phyloP scores from a whole-genome alignment of 2,888 invertebrate genomes.

The Taenaris catops region DNA sequence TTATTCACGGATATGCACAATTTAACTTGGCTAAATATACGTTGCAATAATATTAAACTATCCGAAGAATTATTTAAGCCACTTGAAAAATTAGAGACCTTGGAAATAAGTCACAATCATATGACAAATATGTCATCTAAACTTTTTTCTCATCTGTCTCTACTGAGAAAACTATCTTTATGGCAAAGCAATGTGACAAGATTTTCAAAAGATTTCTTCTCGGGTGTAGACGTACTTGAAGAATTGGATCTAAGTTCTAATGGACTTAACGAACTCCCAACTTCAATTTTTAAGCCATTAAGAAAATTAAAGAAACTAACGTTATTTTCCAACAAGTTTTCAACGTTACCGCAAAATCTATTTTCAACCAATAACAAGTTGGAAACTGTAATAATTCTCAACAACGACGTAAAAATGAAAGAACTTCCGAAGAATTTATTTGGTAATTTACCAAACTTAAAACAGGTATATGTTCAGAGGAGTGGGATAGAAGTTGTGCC shows the following conservation, averaged over 20 bases:
- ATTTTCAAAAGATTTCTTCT: conserved; percentile 82
- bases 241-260: conserved; percentile 85
- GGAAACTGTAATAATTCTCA: conserved; percentile 71
- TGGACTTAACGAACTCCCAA: conserved; percentile 79
- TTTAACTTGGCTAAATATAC: conserved; percentile 82
- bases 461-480: conserved; percentile 75
- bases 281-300: conserved; percentile 81
- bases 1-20: conserved; percentile 80
- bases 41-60: conserved; percentile 79
- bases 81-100: conserved; percentile 75
- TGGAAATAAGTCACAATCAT: conserved; percentile 85
- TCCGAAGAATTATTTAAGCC: conserved; percentile 78
- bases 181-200: conserved; percentile 84
- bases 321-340: conserved; percentile 84
- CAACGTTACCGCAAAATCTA: conserved; percentile 79
- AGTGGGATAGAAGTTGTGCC: conserved; percentile 80
- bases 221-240: conserved; percentile 80
- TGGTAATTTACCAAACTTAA: conserved; percentile 77
- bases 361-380: conserved; percentile 78
- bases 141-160: conserved; percentile 81
- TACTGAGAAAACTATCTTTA: conserved; percentile 81
- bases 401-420: conserved; percentile 79
- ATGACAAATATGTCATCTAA: conserved; percentile 80
- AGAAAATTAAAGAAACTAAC: conserved; percentile 82
- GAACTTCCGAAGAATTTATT: conserved; percentile 81